Evolutionary conservation across 2,797 vertebrate genomes (phyloP), one percentile per base, ranked within the genome.

Genomic region (Siniperca undulata): DNA sequence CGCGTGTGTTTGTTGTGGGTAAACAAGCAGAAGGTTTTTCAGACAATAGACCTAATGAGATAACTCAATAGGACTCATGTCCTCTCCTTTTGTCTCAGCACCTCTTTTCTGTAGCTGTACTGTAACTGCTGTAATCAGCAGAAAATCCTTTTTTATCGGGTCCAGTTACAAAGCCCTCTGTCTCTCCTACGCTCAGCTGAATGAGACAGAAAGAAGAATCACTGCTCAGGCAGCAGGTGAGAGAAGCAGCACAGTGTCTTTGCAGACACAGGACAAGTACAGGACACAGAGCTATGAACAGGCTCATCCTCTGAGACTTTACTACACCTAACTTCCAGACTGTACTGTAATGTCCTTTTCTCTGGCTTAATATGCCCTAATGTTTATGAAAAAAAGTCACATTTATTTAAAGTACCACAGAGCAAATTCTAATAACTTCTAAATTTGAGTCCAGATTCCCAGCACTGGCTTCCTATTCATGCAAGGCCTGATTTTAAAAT

Each of bases 71-170:
- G 53, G 16, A 40, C 36, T 59, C 0, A 20, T 58, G 59, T 65
- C 20, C 52, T 72, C 20, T 58, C 48, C 4, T 82, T 30, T 73
- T 77, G 48, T 85, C 46, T 83, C 30, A 60, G 50, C 68, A 22
- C 38, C 27, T 55, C 19, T 60, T 70, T 55, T 53, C 48, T 82
- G 46, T 82, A 48, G 58, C 42, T 67, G 59, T 17, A 7, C 50
- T 42, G 46, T 66, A 79, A 59, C 40, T 84, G 84, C 81, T 84
- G 53, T 60, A 77, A 90, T 90, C 80, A 91, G 86, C 85, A 87
- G 69, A 82, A 84, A 73, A 60, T 17, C 11, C 0, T 61, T 68
- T 86, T 87, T 74, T 67, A 82, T 83, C 40, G 1, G 40, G 36
- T 66, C 34, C 58, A 76, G 68, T 65, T 78, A 64, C 71, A 75